These are phyloP conservation scores for Tethea ocularis DNA, from an alignment of 2,888 invertebrate species.

Conservation along the genomic window DNA sequence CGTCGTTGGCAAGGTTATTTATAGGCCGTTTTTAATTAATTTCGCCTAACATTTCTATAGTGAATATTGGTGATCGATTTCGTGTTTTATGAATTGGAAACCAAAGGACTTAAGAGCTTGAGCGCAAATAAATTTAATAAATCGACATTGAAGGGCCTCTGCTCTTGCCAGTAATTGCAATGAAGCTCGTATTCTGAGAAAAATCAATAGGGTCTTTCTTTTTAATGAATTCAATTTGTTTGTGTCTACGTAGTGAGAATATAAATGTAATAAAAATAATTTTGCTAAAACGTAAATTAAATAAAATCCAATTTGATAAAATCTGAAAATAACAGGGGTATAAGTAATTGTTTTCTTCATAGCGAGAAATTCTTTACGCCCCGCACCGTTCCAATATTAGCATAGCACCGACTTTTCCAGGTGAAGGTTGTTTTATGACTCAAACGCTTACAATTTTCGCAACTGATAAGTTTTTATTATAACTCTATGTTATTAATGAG, in stretches of 20 bases:
- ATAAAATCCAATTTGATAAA: background rate
- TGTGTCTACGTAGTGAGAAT: background rate
- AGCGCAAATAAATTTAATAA: background rate
- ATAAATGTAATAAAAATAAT: background rate
- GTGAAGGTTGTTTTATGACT: slow-evolving; percentile 7
- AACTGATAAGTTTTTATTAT: background rate
- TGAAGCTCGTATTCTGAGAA: background rate
- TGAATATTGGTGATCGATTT: slow-evolving; percentile 23
- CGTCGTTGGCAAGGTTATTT: slow-evolving; percentile 45
- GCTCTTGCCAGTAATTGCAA: background rate
- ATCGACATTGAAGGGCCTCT: background rate
- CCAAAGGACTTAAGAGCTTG: slow-evolving; percentile 3
- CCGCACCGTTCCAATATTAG: slow-evolving; percentile 5
- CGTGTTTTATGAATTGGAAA: slow-evolving; percentile 12
- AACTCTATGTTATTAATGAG: background rate
- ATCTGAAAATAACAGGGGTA: slow-evolving; percentile 1
- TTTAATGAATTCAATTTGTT: background rate
- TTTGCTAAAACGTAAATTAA: background rate
- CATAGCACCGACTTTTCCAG: slow-evolving; percentile 5
- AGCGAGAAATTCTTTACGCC: slow-evolving; percentile 7
- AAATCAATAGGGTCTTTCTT: background rate
- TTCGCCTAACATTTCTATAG: slow-evolving; percentile 44
- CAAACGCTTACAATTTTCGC: background rate
- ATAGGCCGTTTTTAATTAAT: slow-evolving; percentile 53
- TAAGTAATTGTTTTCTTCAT: slow-evolving; percentile 6